These are phyloP conservation scores for Emys orbicularis DNA, from an alignment of 2,797 vertebrate species.

Conservation along the genomic window DNA sequence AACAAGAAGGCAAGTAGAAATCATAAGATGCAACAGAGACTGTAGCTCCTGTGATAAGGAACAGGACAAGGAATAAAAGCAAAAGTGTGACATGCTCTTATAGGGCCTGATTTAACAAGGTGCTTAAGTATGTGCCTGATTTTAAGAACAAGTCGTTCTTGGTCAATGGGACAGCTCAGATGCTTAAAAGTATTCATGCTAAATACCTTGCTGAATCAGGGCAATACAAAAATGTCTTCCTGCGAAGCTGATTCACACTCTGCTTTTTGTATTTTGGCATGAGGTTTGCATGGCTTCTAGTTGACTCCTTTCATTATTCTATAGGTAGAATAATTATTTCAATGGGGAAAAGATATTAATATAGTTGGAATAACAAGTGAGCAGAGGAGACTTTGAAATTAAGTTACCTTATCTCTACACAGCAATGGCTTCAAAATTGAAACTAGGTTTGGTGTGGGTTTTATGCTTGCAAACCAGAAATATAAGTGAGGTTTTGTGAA, in stretches of 20 bases:
- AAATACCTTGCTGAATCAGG: background rate
- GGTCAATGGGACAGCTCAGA: too few species aligned
- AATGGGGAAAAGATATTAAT: background rate
- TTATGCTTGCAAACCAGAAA: background rate
- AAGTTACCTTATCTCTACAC: background rate
- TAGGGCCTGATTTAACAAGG: background rate
- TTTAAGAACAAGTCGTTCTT: background rate
- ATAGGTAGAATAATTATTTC: background rate
- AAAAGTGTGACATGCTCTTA: background rate
- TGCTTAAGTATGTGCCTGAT: background rate
- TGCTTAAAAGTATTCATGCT: background rate
- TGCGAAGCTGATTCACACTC: background rate
- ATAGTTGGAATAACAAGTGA: background rate
- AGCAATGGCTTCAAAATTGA: background rate
- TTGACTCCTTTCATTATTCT: background rate
- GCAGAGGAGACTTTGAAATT: background rate
- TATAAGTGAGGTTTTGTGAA: too few species aligned
- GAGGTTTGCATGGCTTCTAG: background rate
- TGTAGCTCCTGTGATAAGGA: background rate
- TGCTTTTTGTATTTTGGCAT: background rate
- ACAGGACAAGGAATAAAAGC: background rate
- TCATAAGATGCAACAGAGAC: background rate
- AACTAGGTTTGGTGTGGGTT: background rate
- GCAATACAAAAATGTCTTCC: background rate
- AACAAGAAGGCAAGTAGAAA: background rate